phyloP scores from a whole-genome alignment of 2,113 vertebrate genomes.

The Aldabrachelys gigantea region DNA sequence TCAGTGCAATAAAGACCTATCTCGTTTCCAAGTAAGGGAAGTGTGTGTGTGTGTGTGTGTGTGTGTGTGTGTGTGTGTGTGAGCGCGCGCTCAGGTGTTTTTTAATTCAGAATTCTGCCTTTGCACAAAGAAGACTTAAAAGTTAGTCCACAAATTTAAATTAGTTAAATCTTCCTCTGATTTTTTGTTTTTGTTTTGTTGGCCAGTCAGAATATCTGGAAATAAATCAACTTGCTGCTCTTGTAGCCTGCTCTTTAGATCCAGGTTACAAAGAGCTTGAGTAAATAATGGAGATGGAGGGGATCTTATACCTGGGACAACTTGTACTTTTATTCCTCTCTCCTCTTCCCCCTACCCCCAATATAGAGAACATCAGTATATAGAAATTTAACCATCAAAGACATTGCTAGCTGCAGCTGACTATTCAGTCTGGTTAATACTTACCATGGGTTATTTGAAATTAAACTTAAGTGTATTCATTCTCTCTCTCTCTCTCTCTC shows the following conservation, averaged over 20 bases:
- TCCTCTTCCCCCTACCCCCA: fast-evolving
- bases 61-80: too few relatives aligned
- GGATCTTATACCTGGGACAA: not conserved
- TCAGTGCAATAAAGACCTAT: slow-evolving; percentile 91
- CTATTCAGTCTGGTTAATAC: not conserved
- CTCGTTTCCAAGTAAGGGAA: slow-evolving; percentile 90
- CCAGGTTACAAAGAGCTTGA: not conserved
- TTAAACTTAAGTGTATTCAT: not conserved
- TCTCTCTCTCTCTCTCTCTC: not conserved
- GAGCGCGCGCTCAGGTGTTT: not conserved
- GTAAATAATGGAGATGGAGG: not conserved
- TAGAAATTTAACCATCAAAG: not conserved
- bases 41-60: too few relatives aligned
- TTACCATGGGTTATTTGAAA: not conserved
- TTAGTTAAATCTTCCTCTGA: not conserved
- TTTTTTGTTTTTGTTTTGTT: too few relatives aligned
- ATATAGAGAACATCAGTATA: not conserved
- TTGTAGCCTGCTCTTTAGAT: not conserved
- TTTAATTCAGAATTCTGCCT: not conserved
- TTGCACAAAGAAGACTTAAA: not conserved
- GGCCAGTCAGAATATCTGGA: not conserved
- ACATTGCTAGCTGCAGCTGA: not conserved
- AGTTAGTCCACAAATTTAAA: not conserved
- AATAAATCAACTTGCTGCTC: not conserved
- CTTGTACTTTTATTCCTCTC: not conserved